Percentiles rank a stretch among this genome's conserved stretches.
Conservation (phyloP, 2,888 invertebrate species). For the Norana najaformis region DNA sequence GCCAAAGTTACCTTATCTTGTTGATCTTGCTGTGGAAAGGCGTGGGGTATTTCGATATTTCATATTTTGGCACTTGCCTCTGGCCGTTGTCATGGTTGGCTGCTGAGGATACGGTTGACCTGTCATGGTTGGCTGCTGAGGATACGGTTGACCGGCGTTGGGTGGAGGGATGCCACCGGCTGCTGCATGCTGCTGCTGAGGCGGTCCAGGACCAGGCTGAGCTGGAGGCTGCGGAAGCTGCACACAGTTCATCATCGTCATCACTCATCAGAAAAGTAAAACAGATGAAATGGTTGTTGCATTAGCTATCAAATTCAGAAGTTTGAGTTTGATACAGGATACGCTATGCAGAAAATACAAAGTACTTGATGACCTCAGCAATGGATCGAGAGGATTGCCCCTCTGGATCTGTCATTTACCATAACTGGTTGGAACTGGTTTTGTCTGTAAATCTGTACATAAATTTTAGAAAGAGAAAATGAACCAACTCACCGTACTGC, state of each 20-base stretch:
- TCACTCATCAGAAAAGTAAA: background rate
- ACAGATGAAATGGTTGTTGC: no score
- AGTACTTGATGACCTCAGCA: background rate
- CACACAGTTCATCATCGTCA: background rate
- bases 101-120: background rate
- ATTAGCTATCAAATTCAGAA: background rate
- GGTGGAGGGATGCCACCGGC: background rate
- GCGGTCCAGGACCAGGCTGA: background rate
- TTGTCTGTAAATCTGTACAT: no score
- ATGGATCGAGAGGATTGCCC: background rate
- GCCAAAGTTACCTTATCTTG: no score
- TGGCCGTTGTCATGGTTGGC: no score
- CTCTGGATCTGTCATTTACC: background rate
- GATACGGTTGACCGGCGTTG: background rate
- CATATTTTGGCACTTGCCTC: no score
- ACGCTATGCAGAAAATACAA: background rate
- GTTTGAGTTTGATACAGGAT: background rate
- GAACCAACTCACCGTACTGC: background rate
- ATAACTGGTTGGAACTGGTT: background rate
- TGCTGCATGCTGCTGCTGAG: background rate
- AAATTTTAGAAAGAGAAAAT: background rate
- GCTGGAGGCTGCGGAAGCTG: slow-evolving; percentile 3
- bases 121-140: slow-evolving; percentile 9
- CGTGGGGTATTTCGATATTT: no score
- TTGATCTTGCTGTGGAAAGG: no score